Evolutionary conservation across 1,140 invertebrate genomes (phyloP), one percentile per base, ranked within the genome.

Genomic region (Armadillidium nasatum): DNA sequence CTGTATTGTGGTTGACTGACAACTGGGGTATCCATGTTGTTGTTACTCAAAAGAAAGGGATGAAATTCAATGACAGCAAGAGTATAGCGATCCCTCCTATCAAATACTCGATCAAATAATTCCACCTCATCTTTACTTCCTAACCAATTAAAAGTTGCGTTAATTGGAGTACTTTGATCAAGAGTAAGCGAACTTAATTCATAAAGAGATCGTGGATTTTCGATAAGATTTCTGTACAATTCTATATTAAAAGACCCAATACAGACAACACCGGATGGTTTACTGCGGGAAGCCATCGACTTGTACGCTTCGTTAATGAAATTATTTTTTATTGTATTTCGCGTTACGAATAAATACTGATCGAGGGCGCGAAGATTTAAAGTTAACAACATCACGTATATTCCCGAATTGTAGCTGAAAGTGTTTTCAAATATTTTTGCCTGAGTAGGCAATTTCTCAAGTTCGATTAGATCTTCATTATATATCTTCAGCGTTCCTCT

Each of bases 171-270:
- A 81, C 94, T 96, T 83, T 97, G 96, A 84, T 98, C 95, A 82
- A 93, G 90, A 2, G 98, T 86, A 83, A 99, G 96, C 0, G 94
- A 96, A 0, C 94, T 95, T 70, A 99, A 91, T 87, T 99, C 97
- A 83, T 93, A 99, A 74, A 88, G 89, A 15, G 94, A 95, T 71
- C 92, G 89, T 0, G 90, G 91, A 87, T 99, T 99, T 74, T 94
- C 89, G 67, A 99, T 89, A 76, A 95, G 93, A 84, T 99, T 99
- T 76, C 96, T 87, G 81, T 89, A 94, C 4, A 99, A 88, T 67
- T 91, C 87, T 0, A 97, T 90, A 84, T 99, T 99, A 68, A 85
- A 84, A 76, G 92, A 93, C 0, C 94, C 95, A 0, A 94, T 90
- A 46, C 96, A 88, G 0, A 97, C 92, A 13, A 97, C 88, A 7